Evolutionary conservation across 1,140 invertebrate species (phyloP).

Genomic region (Copidosoma floridanum): DNA sequence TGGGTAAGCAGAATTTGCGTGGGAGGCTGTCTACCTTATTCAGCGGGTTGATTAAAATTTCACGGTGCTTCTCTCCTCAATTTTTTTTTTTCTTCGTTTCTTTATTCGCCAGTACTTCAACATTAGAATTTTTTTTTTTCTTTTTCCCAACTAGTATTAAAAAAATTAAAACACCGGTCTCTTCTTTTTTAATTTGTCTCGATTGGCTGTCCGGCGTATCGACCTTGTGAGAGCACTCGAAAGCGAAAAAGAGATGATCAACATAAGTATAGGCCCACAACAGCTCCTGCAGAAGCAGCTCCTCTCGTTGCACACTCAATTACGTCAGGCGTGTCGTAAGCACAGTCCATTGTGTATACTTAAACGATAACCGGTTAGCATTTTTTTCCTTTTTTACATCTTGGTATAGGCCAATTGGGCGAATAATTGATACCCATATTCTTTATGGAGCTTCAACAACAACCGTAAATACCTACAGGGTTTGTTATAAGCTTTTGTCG

Average conservation of each 20-base stretch:
- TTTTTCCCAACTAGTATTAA: neutral
- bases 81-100: no score
- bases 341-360: no score
- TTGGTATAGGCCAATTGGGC: slow-evolving; percentile 1
- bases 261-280: neutral
- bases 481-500: neutral
- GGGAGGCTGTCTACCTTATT: no score
- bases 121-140: neutral
- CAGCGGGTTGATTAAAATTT: no score
- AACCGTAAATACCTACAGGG: neutral
- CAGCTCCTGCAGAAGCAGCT: neutral
- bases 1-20: no score
- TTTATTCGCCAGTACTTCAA: no score
- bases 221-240: neutral
- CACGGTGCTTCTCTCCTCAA: no score
- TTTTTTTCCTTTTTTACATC: neutral
- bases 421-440: no score
- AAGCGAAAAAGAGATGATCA: slow-evolving; percentile 1
- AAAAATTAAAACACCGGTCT: neutral
- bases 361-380: slow-evolving; percentile 18
- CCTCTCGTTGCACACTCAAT: neutral
- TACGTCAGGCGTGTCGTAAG: slow-evolving; percentile 19
- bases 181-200: neutral
- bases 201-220: neutral
- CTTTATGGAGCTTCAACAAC: neutral